Base-by-base conservation (phyloP, 2,888 invertebrate genomes). In the Apoda limacodes region DNA sequence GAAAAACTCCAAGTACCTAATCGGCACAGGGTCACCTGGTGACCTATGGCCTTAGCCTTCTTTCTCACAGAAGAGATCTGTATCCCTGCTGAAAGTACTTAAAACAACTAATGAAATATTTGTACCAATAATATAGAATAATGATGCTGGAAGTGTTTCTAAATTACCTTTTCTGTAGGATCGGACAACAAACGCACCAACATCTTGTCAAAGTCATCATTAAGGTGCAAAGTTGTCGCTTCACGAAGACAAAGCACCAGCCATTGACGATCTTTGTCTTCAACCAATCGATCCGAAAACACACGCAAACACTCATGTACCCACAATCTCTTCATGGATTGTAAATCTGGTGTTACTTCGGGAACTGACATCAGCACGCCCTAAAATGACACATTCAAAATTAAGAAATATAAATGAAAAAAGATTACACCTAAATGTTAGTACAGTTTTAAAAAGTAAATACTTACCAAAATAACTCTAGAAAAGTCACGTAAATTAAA, bases 401-500 rank as follows among this genome's bases (percentile, higher is more conserved):
- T n/a, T n/a, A n/a, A n/a, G n/a, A n/a, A n/a, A n/a, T n/a, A n/a
- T n/a, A n/a, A n/a, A n/a, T n/a, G n/a, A n/a, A n/a, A n/a, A n/a
- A n/a, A n/a, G n/a, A n/a, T n/a, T n/a, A n/a, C n/a, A n/a, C n/a
- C n/a, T n/a, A n/a, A n/a, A n/a, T n/a, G n/a, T n/a, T n/a, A n/a
- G n/a, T n/a, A n/a, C n/a, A n/a, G n/a, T n/a, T n/a, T n/a, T n/a
- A n/a, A 21, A 12, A n/a, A 27, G 24, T 11, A 24, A 27, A 31
- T 13, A 37, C 43, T 55, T 64, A 89, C 90, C 80, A 91, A 85
- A 51, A 98, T 91, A 7, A 98, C 96, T 54, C 95, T 84, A 1
- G 95, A 92, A 64, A 97, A 96, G 64, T 98, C 97, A 45, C 96
- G 84, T 45, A 98, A 82, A 70, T 97, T 97, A 68, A 98, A 98